phyloP scores from a whole-genome alignment of 2,113 vertebrate species.

The Myotis davidii region DNA sequence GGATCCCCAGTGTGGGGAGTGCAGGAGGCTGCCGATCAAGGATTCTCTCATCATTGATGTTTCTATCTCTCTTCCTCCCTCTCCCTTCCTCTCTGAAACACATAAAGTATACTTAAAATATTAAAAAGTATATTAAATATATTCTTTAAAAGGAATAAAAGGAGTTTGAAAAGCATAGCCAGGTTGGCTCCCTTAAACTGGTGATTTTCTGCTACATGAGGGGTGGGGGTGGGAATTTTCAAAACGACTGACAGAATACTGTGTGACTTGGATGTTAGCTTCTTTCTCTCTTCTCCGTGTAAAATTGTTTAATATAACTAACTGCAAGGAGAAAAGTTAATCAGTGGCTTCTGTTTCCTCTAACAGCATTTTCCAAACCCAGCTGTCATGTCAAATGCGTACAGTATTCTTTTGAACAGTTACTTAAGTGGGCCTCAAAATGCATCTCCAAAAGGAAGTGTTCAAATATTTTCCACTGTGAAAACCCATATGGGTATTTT shows the following conservation, averaged over 20 bases:
- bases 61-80: too few relatives aligned
- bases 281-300: background rate
- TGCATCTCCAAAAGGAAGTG: background rate
- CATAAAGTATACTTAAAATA: too few relatives aligned
- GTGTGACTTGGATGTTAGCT: slow-evolving; percentile 7
- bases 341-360: background rate
- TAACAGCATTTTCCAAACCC: slow-evolving; percentile 21
- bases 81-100: too few relatives aligned
- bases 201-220: background rate
- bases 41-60: too few relatives aligned
- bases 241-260: background rate
- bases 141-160: background rate
- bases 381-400: slow-evolving; percentile 50
- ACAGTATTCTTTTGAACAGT: slow-evolving; percentile 25
- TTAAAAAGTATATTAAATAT: too few relatives aligned
- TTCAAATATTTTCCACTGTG: background rate
- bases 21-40: too few relatives aligned
- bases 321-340: slow-evolving; percentile 8
- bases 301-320: slow-evolving; percentile 37
- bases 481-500: background rate
- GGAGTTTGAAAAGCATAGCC: background rate
- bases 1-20: too few relatives aligned
- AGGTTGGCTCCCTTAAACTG: background rate
- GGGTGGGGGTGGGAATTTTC: background rate
- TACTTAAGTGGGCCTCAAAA: background rate